Evolutionary conservation across 2,888 invertebrate genomes (phyloP).

Genomic region (Andricus quercusramuli): DNA sequence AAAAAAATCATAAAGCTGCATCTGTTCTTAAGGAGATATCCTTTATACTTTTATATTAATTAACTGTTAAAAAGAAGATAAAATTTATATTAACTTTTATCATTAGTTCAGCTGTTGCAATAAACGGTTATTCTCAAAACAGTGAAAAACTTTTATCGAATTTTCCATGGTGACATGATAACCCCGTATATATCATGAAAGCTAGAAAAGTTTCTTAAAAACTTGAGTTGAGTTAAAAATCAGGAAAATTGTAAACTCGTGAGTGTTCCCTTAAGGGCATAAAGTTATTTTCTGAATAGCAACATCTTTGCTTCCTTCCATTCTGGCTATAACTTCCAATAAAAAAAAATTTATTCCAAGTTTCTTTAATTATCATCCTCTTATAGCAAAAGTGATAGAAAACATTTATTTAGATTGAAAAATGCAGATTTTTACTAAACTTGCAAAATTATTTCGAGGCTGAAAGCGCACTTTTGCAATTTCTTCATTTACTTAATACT

Average conservation of each 20-base stretch:
- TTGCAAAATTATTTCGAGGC: neutral
- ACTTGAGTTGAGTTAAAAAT: conserved; percentile 31
- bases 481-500: neutral
- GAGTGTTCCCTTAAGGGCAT: conserved; percentile 8
- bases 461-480: neutral
- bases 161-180: conserved; percentile 6
- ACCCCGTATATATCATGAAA: conserved; percentile 7
- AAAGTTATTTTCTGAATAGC: conserved; percentile 12
- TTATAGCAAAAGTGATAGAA: neutral
- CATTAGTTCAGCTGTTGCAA: neutral
- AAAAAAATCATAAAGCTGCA: neutral
- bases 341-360: neutral
- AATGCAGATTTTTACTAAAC: neutral
- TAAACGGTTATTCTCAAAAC: neutral
- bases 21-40: neutral
- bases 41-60: neutral
- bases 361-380: neutral
- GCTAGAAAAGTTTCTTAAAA: conserved; percentile 14
- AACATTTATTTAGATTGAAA: neutral
- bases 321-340: neutral
- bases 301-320: neutral
- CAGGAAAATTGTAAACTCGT: conserved; percentile 22
- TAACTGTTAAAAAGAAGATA: neutral
- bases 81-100: neutral
- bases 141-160: neutral